Evolutionary conservation across 2,888 invertebrate species (phyloP).

Genomic region (Meteorus cinctellus): DNA sequence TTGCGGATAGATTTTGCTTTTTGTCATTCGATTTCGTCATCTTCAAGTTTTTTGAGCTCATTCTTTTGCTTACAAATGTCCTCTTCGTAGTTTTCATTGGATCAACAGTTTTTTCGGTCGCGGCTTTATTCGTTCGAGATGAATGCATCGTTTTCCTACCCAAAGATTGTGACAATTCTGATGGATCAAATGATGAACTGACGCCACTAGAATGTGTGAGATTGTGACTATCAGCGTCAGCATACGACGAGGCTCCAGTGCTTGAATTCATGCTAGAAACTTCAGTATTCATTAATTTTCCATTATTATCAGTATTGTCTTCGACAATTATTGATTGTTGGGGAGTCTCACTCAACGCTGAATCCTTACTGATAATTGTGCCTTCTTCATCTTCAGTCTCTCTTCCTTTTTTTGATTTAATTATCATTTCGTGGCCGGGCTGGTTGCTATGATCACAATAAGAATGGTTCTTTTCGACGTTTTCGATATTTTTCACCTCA

Average conservation of each 20-base stretch:
- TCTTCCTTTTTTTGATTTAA: background rate
- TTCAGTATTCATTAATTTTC: background rate
- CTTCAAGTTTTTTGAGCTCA: background rate
- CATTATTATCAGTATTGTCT: conserved; percentile 4
- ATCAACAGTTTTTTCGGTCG: conserved; percentile 22
- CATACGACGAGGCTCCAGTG: conserved; percentile 34
- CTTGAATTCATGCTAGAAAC: conserved; percentile 2
- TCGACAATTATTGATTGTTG: conserved; percentile 5
- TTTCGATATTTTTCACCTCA: background rate
- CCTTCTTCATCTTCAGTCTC: conserved; percentile 7
- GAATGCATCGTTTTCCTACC: background rate
- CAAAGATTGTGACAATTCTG: background rate
- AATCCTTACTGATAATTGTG: conserved; percentile 28
- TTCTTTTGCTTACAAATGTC: conserved; percentile 1
- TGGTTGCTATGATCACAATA: background rate
- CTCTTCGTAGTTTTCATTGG: conserved; percentile 18
- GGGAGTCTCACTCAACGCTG: conserved; percentile 35
- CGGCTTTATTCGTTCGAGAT: conserved; percentile 34
- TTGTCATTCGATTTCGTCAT: background rate
- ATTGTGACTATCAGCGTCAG: conserved; percentile 48
- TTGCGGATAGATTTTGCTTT: background rate
- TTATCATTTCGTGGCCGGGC: background rate
- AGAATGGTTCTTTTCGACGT: background rate
- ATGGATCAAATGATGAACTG: conserved; percentile 31
- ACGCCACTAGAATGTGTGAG: conserved; percentile 30